Evolutionary conservation across 2,888 invertebrate species (phyloP).

Genomic region (Periphyllus acericola): DNA sequence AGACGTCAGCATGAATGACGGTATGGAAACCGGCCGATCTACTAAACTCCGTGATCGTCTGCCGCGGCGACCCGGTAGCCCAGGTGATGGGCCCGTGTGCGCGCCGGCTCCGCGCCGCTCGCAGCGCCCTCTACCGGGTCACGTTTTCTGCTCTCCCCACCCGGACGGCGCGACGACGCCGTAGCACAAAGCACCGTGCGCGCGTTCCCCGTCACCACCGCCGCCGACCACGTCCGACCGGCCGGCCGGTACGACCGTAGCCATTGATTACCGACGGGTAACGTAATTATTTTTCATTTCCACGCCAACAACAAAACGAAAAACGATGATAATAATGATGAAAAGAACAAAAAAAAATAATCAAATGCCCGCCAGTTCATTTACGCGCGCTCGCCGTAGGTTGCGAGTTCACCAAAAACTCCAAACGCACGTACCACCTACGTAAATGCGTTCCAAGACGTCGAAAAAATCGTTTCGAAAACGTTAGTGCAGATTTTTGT

Average conservation of each 20-base stretch:
- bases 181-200: background rate
- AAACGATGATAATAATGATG: background rate
- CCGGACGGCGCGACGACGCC: background rate
- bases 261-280: slow-evolving; percentile 18
- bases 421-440: background rate
- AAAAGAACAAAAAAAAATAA: background rate
- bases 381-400: background rate
- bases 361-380: background rate
- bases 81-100: slow-evolving; percentile 56
- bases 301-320: background rate
- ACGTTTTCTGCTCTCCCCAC: slow-evolving; percentile 5
- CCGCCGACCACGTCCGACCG: background rate
- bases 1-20: slow-evolving; percentile 51
- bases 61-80: slow-evolving; percentile 60
- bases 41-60: slow-evolving; percentile 59
- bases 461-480: too few relatives aligned
- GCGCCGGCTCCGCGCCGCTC: slow-evolving; percentile 29
- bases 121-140: slow-evolving; percentile 48
- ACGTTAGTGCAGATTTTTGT: too few relatives aligned
- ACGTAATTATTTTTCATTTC: slow-evolving; percentile 28
- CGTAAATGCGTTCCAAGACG: too few relatives aligned
- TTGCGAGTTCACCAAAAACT: background rate
- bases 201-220: background rate
- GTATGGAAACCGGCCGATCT: slow-evolving; percentile 59
- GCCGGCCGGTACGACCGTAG: background rate